These are phyloP conservation scores for Apogon talboti DNA, from an alignment of 2,797 vertebrate genomes.

Conservation along the genomic window DNA sequence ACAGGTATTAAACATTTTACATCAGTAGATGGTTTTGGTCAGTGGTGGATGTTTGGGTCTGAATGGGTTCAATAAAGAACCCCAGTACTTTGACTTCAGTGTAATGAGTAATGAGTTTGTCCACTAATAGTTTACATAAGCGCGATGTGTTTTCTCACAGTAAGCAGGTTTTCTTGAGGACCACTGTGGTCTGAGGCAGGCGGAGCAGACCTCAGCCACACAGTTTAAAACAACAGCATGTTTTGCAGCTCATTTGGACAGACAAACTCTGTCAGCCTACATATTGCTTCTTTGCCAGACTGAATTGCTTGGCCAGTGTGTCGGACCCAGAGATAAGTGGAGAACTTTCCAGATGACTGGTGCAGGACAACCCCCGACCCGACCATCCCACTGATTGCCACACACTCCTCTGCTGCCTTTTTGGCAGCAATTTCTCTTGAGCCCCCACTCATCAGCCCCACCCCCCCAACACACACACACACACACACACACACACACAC, in stretches of 20 bases:
- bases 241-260: conserved; percentile 67
- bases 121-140: conserved; percentile 52
- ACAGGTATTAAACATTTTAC: too few species aligned
- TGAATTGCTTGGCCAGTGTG: conserved; percentile 72
- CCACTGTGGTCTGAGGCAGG: conserved; percentile 51
- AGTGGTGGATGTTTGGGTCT: too few species aligned
- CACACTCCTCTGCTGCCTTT: conserved; percentile 79
- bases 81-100: conserved; percentile 44
- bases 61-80: conserved; percentile 6
- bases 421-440: conserved; percentile 77
- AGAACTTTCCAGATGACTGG: conserved; percentile 82
- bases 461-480: too few species aligned
- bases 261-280: conserved; percentile 67
- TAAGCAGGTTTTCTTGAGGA: conserved; percentile 54
- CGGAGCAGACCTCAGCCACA: conserved; percentile 39
- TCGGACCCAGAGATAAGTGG: conserved; percentile 74
- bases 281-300: conserved; percentile 67
- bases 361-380: conserved; percentile 72
- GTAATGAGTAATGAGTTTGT: conserved; percentile 40
- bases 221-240: conserved; percentile 56
- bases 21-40: too few species aligned
- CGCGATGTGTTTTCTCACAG: conserved; percentile 57
- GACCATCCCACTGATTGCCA: conserved; percentile 79
- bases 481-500: too few species aligned
- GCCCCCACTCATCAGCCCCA: conserved; percentile 21